A percentile compares a stretch with the other conserved stretches of the same genome.
phyloP scores from a whole-genome alignment of 1,140 invertebrate species.

The Zaprionus davidi region DNA sequence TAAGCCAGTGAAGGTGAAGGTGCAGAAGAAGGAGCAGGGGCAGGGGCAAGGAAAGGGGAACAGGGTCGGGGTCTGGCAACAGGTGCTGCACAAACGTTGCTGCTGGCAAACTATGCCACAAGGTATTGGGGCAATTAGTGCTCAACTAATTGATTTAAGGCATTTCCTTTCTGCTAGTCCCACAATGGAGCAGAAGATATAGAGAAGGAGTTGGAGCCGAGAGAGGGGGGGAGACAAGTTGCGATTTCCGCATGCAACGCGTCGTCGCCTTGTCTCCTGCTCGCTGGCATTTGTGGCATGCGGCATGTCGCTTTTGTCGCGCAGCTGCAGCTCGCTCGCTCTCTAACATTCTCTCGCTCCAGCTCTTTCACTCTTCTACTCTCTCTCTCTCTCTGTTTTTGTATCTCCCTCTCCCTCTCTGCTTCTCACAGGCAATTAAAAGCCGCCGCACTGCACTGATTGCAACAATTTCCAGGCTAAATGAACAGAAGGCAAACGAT shows the following conservation, averaged over 20 bases:
- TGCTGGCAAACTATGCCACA: slow-evolving; percentile 80
- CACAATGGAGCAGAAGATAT: slow-evolving; percentile 15
- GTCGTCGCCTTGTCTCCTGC: slow-evolving; percentile 71
- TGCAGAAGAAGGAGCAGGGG: neutral
- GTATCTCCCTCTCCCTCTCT: slow-evolving; percentile 8
- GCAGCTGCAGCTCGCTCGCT: slow-evolving; percentile 21
- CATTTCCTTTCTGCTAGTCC: slow-evolving; percentile 71
- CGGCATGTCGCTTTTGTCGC: slow-evolving; percentile 53
- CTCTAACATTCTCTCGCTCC: slow-evolving; percentile 6
- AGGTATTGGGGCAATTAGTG: slow-evolving; percentile 84
- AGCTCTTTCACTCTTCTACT: slow-evolving; percentile 2
- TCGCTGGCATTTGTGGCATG: slow-evolving; percentile 74
- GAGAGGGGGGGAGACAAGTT: slow-evolving; percentile 10
- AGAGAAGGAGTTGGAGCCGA: slow-evolving; percentile 4
- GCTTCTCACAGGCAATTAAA: slow-evolving; percentile 62
- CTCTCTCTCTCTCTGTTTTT: neutral
- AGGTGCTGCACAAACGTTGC: slow-evolving; percentile 70
- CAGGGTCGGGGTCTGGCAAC: slow-evolving; percentile 40
- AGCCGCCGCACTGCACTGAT: slow-evolving; percentile 70
- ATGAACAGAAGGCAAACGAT: slow-evolving; percentile 69
- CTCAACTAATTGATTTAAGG: slow-evolving; percentile 84
- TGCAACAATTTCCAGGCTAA: slow-evolving; percentile 78
- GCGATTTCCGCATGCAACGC: slow-evolving; percentile 72
- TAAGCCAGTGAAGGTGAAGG: slow-evolving; percentile 46
- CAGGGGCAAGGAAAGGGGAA: neutral